phyloP scores from a whole-genome alignment of 2,113 vertebrate genomes.

The Amblyornis subalaris region DNA sequence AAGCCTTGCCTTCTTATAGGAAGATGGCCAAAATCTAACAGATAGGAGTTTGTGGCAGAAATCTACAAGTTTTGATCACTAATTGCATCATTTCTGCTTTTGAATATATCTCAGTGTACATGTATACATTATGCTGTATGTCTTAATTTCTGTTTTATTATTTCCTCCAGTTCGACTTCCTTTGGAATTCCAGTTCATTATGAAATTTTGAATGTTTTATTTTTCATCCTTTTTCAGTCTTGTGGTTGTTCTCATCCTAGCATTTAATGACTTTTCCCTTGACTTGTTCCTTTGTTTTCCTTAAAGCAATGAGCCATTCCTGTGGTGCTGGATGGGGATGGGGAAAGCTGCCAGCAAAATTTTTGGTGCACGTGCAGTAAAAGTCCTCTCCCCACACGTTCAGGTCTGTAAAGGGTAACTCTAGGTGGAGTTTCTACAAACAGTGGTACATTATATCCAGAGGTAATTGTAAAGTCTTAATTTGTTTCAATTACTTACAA shows the following conservation, averaged over 20 bases:
- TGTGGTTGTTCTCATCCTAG: neutral
- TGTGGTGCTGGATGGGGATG: neutral
- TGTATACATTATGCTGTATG: neutral
- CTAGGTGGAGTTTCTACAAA: neutral
- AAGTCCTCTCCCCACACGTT: neutral
- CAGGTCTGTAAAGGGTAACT: neutral
- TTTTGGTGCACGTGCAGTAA: neutral
- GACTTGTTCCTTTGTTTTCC: neutral
- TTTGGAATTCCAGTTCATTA: neutral
- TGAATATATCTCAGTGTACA: neutral
- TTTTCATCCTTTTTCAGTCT: neutral
- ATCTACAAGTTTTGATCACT: neutral
- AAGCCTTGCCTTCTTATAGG: conserved; percentile 29
- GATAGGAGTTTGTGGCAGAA: neutral
- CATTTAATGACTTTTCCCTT: conserved; percentile 2
- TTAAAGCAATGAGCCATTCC: neutral
- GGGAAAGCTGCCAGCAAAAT: neutral
- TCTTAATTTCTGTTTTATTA: neutral
- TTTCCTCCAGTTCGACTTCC: neutral
- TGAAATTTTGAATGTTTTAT: neutral
- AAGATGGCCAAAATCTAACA: conserved; percentile 13
- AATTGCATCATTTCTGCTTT: conserved; percentile 12
- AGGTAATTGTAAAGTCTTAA: neutral
- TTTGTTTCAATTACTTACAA: neutral
- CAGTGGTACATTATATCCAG: neutral